phyloP scores from a whole-genome alignment of 1,140 invertebrate species.

The Venturia canescens region DNA sequence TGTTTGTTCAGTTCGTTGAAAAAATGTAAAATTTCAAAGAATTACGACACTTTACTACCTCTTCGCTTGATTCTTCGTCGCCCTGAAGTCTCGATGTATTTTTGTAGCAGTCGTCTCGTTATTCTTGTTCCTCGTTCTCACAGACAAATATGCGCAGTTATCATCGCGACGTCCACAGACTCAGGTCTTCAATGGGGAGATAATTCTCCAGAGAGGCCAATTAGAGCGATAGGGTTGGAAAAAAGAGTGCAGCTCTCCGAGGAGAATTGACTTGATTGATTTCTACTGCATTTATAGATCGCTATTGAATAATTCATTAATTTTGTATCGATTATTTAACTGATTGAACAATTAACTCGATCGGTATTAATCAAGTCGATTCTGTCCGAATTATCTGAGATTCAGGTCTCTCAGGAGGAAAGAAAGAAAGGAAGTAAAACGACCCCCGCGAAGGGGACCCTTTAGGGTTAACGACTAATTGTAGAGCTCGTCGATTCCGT shows the following conservation, averaged over 20 bases:
- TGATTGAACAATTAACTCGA: not conserved
- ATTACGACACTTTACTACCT: not conserved
- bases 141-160: not conserved
- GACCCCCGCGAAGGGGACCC: not conserved
- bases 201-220: not conserved
- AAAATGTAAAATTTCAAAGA: not conserved
- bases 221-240: too few species aligned
- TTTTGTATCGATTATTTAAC: slow-evolving; percentile 2
- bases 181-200: not conserved
- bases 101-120: not conserved
- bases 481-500: slow-evolving; percentile 21
- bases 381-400: not conserved
- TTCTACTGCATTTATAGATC: too few species aligned
- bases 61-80: not conserved
- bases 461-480: slow-evolving; percentile 37
- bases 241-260: not conserved
- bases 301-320: not conserved
- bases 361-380: not conserved
- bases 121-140: slow-evolving; percentile 1
- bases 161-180: slow-evolving; percentile 2
- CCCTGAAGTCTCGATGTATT: slow-evolving; percentile 13
- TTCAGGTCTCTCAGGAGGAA: not conserved
- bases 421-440: not conserved
- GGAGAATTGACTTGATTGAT: too few species aligned
- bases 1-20: not conserved